These are phyloP conservation scores for Austrolebias charrua DNA, from an alignment of 2,797 vertebrate species.

Conservation along the genomic window DNA sequence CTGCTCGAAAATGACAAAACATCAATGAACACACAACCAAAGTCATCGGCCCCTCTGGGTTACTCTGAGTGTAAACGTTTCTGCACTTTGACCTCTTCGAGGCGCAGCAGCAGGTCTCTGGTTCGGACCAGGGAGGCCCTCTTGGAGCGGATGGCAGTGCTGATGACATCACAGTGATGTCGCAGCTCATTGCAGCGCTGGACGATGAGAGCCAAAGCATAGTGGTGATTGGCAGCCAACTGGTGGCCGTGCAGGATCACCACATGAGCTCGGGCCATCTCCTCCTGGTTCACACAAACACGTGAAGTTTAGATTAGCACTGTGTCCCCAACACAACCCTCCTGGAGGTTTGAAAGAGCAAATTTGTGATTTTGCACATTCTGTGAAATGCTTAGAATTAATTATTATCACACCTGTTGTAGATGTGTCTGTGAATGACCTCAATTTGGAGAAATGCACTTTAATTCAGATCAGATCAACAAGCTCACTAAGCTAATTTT, in stretches of 20 bases:
- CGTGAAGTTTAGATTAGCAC: neutral
- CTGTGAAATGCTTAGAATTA: no score
- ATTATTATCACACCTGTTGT: no score
- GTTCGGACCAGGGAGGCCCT: slow-evolving; percentile 79
- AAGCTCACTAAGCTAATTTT: no score
- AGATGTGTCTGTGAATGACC: no score
- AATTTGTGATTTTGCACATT: no score
- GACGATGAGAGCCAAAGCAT: slow-evolving; percentile 91
- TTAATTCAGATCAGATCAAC: no score
- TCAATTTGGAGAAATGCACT: no score
- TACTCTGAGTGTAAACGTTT: slow-evolving; percentile 1
- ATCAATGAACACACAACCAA: neutral
- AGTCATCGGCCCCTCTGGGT: neutral
- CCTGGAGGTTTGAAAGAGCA: no score
- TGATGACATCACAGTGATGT: slow-evolving; percentile 86
- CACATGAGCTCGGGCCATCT: slow-evolving; percentile 85
- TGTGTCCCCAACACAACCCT: no score
- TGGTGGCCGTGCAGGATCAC: slow-evolving; percentile 91
- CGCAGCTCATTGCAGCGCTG: slow-evolving; percentile 95
- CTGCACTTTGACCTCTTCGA: slow-evolving; percentile 83
- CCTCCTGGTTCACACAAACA: slow-evolving; percentile 76
- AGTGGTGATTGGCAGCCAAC: slow-evolving; percentile 91
- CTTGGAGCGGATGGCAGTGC: slow-evolving; percentile 83
- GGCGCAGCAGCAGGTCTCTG: slow-evolving; percentile 83
- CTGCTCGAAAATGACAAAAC: slow-evolving; percentile 64